A percentile compares a stretch with the other conserved stretches of the same genome.
These are phyloP conservation scores for Calliscelio sp. DNA, from an alignment of 2,888 invertebrate genomes.

Conservation along the genomic window DNA sequence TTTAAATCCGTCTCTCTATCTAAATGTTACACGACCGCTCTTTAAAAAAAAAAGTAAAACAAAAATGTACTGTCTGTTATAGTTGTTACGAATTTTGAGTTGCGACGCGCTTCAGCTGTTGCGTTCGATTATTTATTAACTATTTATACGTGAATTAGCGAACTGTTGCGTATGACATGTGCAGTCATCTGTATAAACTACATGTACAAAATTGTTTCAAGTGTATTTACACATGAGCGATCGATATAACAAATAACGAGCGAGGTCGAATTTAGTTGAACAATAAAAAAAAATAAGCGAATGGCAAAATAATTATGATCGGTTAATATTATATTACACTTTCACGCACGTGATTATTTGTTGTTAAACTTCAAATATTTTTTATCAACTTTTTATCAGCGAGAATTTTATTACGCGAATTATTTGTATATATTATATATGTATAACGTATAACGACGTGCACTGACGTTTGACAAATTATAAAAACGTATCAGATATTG, in stretches of 20 bases:
- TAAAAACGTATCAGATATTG: constrained; percentile 35
- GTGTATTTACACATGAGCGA: constrained; percentile 3
- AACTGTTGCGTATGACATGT: not conserved
- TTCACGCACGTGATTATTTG: constrained; percentile 22
- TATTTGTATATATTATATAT: constrained; percentile 52
- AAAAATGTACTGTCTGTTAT: not conserved
- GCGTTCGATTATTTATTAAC: constrained; percentile 25
- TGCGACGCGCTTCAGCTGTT: not conserved
- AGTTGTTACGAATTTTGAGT: constrained; percentile 2
- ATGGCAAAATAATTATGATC: not conserved
- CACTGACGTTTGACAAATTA: constrained; percentile 9
- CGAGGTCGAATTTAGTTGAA: constrained; percentile 25
- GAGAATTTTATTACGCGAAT: constrained; percentile 50
- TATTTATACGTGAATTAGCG: constrained; percentile 33
- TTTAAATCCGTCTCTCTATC: constrained; percentile 38
- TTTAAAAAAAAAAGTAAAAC: constrained; percentile 4
- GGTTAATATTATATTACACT: constrained; percentile 17
- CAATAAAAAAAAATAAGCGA: too few relatives aligned
- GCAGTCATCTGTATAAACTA: constrained; percentile 18
- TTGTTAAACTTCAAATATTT: constrained; percentile 51
- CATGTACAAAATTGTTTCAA: constrained; percentile 13
- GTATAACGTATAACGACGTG: constrained; percentile 35
- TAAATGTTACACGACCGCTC: constrained; percentile 15
- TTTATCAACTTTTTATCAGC: constrained; percentile 48
- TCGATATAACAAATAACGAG: not conserved